Evolutionary conservation across 2,888 invertebrate species (phyloP), one percentile per base, ranked within the genome.

Genomic region (Chironomus tentans): DNA sequence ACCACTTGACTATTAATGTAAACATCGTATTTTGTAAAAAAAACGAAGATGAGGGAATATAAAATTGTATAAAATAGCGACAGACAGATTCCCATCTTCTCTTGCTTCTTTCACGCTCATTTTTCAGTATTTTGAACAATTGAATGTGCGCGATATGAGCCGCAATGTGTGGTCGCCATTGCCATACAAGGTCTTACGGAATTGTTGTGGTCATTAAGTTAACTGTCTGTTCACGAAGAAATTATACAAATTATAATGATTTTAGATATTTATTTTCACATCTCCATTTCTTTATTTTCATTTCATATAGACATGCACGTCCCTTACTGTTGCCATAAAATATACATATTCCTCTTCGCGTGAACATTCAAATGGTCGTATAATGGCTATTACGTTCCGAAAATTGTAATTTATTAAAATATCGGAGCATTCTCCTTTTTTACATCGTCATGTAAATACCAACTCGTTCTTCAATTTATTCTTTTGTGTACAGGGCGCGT

Each of bases 201-300:
- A 38, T 38, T 38, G 22, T 18, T 70, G 50, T 61, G 72, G 72
- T 72, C 70, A 62, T 72, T 72, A 62, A 28, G 50, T 72, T 72
- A 72, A 62, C 72, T 72, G 72, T 62, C 72, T 72, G 72, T 72
- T 38, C 72, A 72, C 61, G 61, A 46, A 61, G 62, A 62, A 72
- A 72, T 72, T 72, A 72, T 72, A 72, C 72, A 72, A 72, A 72
- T 72, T 72, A 72, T 72, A 72, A 72, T 72, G 72, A 72, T 61
- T 72, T 72, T 62, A 50, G 72, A 72, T 72, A 62, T 70, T 70
- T 72, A 72, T 72, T 72, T 72, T 72, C 62, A 38, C 62, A 72
- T 72, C 21, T 62, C 24, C 38, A 38, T 38, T 38, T 38, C 38
- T 38, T 38, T 38, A 38, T 38, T 38, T 38, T 38, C 38, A 38